Conservation (phyloP, 2,888 invertebrate species). For the Sphaerophoria rueppellii region DNA sequence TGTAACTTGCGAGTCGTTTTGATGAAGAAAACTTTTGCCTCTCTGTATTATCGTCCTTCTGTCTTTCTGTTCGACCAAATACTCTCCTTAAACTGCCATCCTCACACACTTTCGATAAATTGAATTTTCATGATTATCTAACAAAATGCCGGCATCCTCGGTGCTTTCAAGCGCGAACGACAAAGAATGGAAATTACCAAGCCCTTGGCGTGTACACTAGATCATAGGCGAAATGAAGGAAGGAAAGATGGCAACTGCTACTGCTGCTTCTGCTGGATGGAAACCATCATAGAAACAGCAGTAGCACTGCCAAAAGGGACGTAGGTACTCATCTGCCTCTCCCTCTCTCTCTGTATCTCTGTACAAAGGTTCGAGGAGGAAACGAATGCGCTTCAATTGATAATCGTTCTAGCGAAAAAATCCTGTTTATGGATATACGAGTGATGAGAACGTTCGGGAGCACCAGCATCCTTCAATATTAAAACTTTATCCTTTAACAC, state of each 20-base stretch:
- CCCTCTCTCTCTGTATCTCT: background rate
- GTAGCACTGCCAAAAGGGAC: background rate
- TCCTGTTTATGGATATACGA: slow-evolving; percentile 63
- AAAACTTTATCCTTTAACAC: slow-evolving; percentile 72
- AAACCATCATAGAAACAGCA: background rate
- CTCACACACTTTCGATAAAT: slow-evolving; percentile 72
- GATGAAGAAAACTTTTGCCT: slow-evolving; percentile 38
- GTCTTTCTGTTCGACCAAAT: slow-evolving; percentile 34
- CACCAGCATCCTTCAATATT: slow-evolving; percentile 60
- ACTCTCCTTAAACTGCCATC: slow-evolving; percentile 69
- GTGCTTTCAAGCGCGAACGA: slow-evolving; percentile 66
- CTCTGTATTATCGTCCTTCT: slow-evolving; percentile 26
- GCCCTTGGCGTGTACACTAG: slow-evolving; percentile 37
- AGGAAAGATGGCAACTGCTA: slow-evolving; percentile 21
- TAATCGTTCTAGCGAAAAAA: slow-evolving; percentile 71
- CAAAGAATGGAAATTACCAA: slow-evolving; percentile 69
- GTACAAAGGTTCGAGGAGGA: slow-evolving; percentile 21
- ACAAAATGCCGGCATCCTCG: slow-evolving; percentile 66
- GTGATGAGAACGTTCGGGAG: slow-evolving; percentile 20
- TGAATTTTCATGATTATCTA: slow-evolving; percentile 70
- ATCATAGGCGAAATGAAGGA: background rate
- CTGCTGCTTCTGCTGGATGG: background rate
- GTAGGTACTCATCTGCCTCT: background rate
- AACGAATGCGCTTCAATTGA: slow-evolving; percentile 65
- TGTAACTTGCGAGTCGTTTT: slow-evolving; percentile 12